A percentile compares a stretch with the other conserved stretches of the same genome.
phyloP scores from a whole-genome alignment of 2,888 invertebrate species.

The Lymantria dispar region DNA sequence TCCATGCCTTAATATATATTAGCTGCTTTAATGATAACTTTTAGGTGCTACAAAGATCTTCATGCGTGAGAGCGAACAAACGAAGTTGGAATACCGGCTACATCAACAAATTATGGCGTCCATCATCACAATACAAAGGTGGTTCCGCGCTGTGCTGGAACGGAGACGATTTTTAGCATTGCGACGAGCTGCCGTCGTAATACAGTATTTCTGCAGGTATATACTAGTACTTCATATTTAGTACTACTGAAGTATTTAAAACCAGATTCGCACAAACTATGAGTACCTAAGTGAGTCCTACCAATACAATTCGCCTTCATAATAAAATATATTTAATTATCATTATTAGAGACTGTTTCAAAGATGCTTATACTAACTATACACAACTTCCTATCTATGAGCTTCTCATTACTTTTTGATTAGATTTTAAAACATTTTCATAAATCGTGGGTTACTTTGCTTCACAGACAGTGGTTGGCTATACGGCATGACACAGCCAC shows the following conservation, averaged over 20 bases:
- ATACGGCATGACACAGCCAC: slow-evolving; percentile 82
- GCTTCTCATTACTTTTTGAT: too few relatives aligned
- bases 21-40: neutral
- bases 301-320: too few relatives aligned
- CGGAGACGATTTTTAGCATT: slow-evolving; percentile 89
- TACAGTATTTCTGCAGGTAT: slow-evolving; percentile 84
- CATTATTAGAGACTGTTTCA: too few relatives aligned
- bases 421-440: neutral
- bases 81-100: slow-evolving; percentile 93
- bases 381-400: too few relatives aligned
- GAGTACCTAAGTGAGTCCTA: too few relatives aligned
- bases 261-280: too few relatives aligned
- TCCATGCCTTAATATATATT: neutral
- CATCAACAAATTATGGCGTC: slow-evolving; percentile 97
- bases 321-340: too few relatives aligned
- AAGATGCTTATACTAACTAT: too few relatives aligned
- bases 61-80: slow-evolving; percentile 96
- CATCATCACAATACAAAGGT: slow-evolving; percentile 95
- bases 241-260: neutral
- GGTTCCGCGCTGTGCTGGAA: slow-evolving; percentile 92
- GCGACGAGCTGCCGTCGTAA: slow-evolving; percentile 87
- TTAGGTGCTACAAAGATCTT: slow-evolving; percentile 93
- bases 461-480: slow-evolving; percentile 68
- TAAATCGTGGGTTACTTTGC: neutral
- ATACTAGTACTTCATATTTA: neutral